Evolutionary conservation across 2,797 vertebrate genomes (phyloP).

Genomic region (Ptychadena robeensis): DNA sequence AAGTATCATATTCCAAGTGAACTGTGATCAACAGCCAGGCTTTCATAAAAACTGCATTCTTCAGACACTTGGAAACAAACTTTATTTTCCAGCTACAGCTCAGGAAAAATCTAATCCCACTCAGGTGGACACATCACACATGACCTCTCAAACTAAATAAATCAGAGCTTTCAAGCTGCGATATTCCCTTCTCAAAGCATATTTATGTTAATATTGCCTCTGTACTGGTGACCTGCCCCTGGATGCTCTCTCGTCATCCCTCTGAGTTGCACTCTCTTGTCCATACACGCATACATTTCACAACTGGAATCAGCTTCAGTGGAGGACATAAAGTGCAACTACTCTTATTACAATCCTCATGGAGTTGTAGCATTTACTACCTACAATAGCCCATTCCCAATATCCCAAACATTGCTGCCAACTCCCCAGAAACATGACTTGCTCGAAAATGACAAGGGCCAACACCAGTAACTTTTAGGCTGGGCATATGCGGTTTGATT

Average conservation of each 20-base stretch:
- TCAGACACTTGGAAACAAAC: not conserved
- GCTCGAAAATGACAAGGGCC: too few species aligned
- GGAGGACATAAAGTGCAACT: not conserved
- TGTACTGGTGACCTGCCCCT: not conserved
- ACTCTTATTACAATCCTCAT: not conserved
- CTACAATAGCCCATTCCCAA: too few species aligned
- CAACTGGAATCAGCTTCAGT: not conserved
- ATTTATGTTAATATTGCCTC: not conserved
- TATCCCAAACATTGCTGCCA: too few species aligned
- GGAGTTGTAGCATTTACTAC: not conserved
- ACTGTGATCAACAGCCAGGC: not conserved
- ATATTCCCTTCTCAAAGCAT: not conserved
- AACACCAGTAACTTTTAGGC: too few species aligned
- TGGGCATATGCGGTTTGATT: too few species aligned
- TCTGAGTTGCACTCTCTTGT: not conserved
- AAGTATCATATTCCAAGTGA: not conserved
- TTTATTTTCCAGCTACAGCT: not conserved
- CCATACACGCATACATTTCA: not conserved
- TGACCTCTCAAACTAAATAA: not conserved
- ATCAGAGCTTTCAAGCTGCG: not conserved
- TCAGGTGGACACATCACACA: not conserved
- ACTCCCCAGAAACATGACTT: too few species aligned
- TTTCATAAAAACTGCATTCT: not conserved
- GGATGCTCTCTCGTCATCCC: not conserved
- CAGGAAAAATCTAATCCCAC: not conserved